Evolutionary conservation across 2,113 vertebrate genomes (phyloP), one percentile per base, ranked within the genome.

Genomic region (Phylloscopus trochilus): DNA sequence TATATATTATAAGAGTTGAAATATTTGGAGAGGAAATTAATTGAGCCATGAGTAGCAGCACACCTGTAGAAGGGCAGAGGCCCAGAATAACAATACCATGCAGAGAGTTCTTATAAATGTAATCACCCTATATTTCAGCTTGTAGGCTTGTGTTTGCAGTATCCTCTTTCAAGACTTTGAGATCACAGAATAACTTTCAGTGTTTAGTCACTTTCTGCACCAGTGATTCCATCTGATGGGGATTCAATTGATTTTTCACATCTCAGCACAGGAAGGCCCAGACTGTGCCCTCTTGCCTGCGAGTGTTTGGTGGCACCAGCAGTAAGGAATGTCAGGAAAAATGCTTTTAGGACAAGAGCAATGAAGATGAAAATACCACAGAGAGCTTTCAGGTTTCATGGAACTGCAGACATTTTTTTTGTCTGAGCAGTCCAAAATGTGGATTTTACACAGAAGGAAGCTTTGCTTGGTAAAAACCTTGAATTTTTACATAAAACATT

Each of bases 191-290:
- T 30, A 87, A 66, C 76, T 91, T 68, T 31, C 74, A 56, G 37
- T 89, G 72, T 88, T 82, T 78, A 72, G 93, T 86, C 86, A 88
- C 81, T 88, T 96, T 97, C 95, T 96, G 95, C 90, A 73, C 37
- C 78, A 91, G 26, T 79, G 94, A 72, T 94, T 97, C 83, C 37
- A 41, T 85, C 89, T 85, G 67, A 56, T 47, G 88, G 68, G n/a
- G 55, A 87, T 73, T 94, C 51, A 14, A 83, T 96, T 49, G 83
- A 94, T 93, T 96, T 97, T 96, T 96, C 91, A 72, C 93, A 81
- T 95, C 78, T 94, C 85, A 0, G 64, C n/a, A 7, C 77, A 83
- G 80, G 90, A 64, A 92, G 86, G 95, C 79, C 82, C 83, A 86
- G 70, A 11, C 77, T 79, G 84, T 92, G 79, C 87, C 89, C 87